These are phyloP conservation scores for Pterophyllum scalare DNA, from an alignment of 2,113 vertebrate genomes.

Conservation along the genomic window DNA sequence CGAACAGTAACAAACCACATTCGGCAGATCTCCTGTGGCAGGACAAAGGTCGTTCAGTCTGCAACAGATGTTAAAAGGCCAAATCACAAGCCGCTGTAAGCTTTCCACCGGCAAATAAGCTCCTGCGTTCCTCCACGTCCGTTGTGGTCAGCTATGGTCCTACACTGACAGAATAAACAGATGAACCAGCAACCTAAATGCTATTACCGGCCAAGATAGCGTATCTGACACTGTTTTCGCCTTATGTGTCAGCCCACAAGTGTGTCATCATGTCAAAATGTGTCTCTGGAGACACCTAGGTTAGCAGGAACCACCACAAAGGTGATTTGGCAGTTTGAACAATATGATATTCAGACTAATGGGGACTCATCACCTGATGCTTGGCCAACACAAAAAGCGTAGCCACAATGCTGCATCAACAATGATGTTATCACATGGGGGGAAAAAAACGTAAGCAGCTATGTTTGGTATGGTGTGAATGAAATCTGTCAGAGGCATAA, in stretches of 20 bases:
- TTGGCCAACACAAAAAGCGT: background rate
- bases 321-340: background rate
- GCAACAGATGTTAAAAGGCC: slow-evolving; percentile 59
- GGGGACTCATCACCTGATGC: background rate
- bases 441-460: background rate
- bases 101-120: slow-evolving; percentile 24
- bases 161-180: background rate
- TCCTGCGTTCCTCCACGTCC: slow-evolving; percentile 20
- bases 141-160: slow-evolving; percentile 4
- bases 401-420: slow-evolving; percentile 6
- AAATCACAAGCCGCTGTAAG: slow-evolving; percentile 52
- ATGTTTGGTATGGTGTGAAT: slow-evolving; percentile 1
- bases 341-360: background rate
- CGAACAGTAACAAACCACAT: slow-evolving; percentile 9
- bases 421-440: slow-evolving; percentile 15
- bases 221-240: background rate
- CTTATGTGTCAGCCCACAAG: background rate
- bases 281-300: background rate
- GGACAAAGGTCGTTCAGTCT: slow-evolving; percentile 54
- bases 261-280: slow-evolving; percentile 3
- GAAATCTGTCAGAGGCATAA: slow-evolving; percentile 3
- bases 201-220: background rate
- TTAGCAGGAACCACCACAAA: slow-evolving; percentile 3
- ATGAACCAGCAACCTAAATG: background rate
- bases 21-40: background rate